Percentiles rank a stretch among this genome's conserved stretches.
phyloP scores from a whole-genome alignment of 2,888 invertebrate species.

The Oscheius sp. region DNA sequence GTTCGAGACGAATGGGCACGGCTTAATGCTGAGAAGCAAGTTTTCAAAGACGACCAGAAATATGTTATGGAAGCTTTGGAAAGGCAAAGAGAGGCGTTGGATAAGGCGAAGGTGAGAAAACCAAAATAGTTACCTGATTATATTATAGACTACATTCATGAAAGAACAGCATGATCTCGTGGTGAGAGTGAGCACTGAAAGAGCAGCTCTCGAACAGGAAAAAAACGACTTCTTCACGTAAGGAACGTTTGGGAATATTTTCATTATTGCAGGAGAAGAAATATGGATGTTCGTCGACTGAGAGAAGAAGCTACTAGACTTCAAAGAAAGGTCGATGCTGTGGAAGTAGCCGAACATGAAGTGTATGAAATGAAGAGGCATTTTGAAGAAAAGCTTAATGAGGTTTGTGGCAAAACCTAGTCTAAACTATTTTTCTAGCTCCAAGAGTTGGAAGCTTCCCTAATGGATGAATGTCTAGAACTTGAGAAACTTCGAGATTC shows the following conservation, averaged over 20 bases:
- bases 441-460: conserved; percentile 44
- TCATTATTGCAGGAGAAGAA: conserved; percentile 35
- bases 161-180: conserved; percentile 63
- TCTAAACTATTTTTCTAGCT: conserved; percentile 33
- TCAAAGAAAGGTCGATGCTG: conserved; percentile 54
- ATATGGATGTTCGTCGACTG: conserved; percentile 45
- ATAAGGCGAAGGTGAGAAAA: conserved; percentile 32
- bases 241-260: conserved; percentile 6
- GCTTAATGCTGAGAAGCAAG: conserved; percentile 43
- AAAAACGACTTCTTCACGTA: conserved; percentile 43
- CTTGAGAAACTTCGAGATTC: conserved; percentile 47
- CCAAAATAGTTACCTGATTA: not conserved
- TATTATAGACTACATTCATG: conserved; percentile 47
- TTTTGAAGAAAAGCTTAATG: conserved; percentile 44
- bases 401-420: conserved; percentile 33
- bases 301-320: conserved; percentile 60
- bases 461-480: conserved; percentile 54
- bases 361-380: conserved; percentile 39
- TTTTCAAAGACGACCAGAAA: conserved; percentile 55
- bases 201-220: conserved; percentile 53
- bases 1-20: conserved; percentile 49
- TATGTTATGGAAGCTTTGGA: conserved; percentile 42
- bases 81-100: conserved; percentile 31
- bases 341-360: conserved; percentile 48
- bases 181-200: conserved; percentile 61